Evolutionary conservation across 2,888 invertebrate genomes (phyloP).

Genomic region (Hypercompe scribonia): DNA sequence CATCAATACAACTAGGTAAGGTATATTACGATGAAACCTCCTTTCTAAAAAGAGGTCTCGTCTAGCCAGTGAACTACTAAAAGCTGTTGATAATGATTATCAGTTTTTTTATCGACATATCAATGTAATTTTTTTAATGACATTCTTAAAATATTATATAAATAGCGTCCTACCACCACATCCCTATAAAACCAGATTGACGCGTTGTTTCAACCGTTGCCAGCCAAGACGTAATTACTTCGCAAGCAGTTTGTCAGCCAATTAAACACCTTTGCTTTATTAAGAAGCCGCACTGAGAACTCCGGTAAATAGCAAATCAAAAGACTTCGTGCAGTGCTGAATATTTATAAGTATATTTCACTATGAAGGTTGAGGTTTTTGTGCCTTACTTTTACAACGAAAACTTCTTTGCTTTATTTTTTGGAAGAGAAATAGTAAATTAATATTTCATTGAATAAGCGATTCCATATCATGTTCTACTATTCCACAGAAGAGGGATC

Average conservation of each 20-base stretch:
- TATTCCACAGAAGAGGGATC: background rate
- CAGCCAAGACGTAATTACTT: slow-evolving; percentile 83
- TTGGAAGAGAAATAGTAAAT: no score
- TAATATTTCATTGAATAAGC: no score
- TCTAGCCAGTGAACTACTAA: no score
- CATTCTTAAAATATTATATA: background rate
- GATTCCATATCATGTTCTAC: no score
- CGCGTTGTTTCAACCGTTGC: slow-evolving; percentile 78
- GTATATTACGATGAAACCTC: no score
- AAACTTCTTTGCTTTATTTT: no score
- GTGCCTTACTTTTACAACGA: slow-evolving; percentile 24
- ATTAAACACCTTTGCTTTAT: slow-evolving; percentile 87
- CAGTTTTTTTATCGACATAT: background rate
- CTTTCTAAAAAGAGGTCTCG: no score
- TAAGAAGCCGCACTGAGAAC: slow-evolving; percentile 77
- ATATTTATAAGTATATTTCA: slow-evolving; percentile 44
- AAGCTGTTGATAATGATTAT: no score
- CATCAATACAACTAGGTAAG: no score
- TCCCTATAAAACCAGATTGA: slow-evolving; percentile 73
- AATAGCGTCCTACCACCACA: slow-evolving; percentile 40
- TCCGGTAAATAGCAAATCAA: slow-evolving; percentile 53
- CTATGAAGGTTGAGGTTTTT: slow-evolving; percentile 40
- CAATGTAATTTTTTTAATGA: background rate
- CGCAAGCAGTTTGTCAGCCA: slow-evolving; percentile 85
- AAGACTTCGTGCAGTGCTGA: slow-evolving; percentile 62